Base-by-base conservation (phyloP, 53 echinoderm and acorn worm species). In the Hippasteria phrygiana region DNA sequence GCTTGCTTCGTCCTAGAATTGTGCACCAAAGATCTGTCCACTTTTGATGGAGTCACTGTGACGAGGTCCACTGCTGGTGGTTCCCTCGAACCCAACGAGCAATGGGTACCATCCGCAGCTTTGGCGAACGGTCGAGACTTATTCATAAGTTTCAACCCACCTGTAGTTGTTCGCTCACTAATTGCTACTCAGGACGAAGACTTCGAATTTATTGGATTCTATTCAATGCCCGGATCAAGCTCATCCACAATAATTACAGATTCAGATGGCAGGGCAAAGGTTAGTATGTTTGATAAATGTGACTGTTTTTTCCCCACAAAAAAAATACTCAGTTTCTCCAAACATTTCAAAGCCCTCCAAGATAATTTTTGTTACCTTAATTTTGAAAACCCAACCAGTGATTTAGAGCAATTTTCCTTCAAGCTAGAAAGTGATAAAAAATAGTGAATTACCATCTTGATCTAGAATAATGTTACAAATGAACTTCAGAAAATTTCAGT, bases 11-110 rank as follows among this genome's bases (percentile, higher is more conserved):
- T 51, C 31, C 13, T 38, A 85, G 85, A 85, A 51, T 24, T 85
- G 45, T 85, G 85, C 70, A 43, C 28, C 51, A 70, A 50, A 69
- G 50, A 85, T 14, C 64, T 85, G 48, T 69, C 69, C 9, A 85
- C 51, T 26, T 70, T 46, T 34, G 70, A 70, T 32, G 70, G n/a
- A 31, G 67, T 71, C 26, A 37, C 71, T 18, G 13, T 85, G 85
- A 51, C 54, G 37, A 69, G 69, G 35, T 37, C 46, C 11, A 85
- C 70, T 20, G 16, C 13, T n/a, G 29, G 12, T 12, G 39, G 69
- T 12, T 1, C 3, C 8, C 37, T 85, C 4, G 53, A 67, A 6
- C 8, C 12, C 0, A 64, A 42, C 20, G 85, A 53, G 22, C 53
- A 20, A 8, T 85, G 85, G 85, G 35, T 4, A 20, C 70, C 85